Base-by-base conservation (phyloP, 2,888 invertebrate species). In the Microctonus aethiopoides region DNA sequence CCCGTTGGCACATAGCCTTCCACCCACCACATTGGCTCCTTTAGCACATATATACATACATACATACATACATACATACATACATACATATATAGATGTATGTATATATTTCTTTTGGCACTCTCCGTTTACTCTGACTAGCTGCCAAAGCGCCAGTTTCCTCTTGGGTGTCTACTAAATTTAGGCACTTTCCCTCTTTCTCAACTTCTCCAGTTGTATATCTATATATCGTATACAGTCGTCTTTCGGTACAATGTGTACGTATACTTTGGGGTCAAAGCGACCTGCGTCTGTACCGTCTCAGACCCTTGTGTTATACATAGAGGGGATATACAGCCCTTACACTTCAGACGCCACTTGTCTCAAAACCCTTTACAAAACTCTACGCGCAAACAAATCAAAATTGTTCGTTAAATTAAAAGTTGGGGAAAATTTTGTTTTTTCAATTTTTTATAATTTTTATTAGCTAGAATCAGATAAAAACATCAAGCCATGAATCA, bases 251-350 rank as follows among this genome's bases (percentile, higher is more conserved):
- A 41, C 39, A 5, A 41, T 39, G n/a, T 7, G 16, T n/a, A 11
- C 26, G 64, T n/a, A 46, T 46, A 46, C 46, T 46, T 46, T 46
- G 46, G 46, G 46, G 46, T 46, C 46, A 16, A 46, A 46, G 46
- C 46, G 46, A 7, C 46, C n/a, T n/a, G n/a, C 46, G 46, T 16
- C 46, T 46, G 20, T 46, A 16, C 9, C 46, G 46, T 46, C 46
- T 34, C 26, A 60, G 52, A 67, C 71, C 61, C 61, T 64, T 57
- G 46, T 46, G 16, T 46, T n/a, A 46, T 22, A 71, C 73, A 72
- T 72, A 72, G 79, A 79, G 74, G 76, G 76, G 75, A 77, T 74
- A 75, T 75, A 75, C 77, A 73, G 73, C 76, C 80, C 78, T 67
- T 70, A 77, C 76, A 76, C 78, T 80, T 77, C 76, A 76, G 77